Conservation (phyloP, 2,888 invertebrate genomes). For the Zootermopsis nevadensis region DNA sequence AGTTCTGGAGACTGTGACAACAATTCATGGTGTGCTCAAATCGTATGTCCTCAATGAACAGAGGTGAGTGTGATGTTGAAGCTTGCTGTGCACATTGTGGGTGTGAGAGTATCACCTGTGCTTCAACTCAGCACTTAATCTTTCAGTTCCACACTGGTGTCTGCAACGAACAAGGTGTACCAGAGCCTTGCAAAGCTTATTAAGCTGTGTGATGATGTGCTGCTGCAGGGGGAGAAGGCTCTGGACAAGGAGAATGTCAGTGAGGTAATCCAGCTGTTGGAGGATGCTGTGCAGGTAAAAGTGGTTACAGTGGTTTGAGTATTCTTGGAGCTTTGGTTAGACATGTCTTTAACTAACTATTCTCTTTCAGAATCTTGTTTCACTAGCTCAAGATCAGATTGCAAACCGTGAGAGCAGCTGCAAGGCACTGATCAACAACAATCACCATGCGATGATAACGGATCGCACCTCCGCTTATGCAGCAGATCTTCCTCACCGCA, state of each 20-base stretch:
- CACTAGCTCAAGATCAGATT: constrained; percentile 85
- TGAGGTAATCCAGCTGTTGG: constrained; percentile 76
- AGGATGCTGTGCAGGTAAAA: constrained; percentile 76
- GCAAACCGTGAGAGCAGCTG: constrained; percentile 67
- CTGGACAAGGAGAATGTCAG: constrained; percentile 73
- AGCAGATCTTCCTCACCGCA: constrained; percentile 67
- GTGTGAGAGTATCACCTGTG: neutral
- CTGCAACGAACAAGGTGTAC: constrained; percentile 88
- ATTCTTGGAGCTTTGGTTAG: no score
- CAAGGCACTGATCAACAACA: constrained; percentile 57
- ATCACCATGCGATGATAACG: constrained; percentile 50
- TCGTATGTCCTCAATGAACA: constrained; percentile 67
- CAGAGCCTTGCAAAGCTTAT: constrained; percentile 87
- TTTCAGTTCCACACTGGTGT: constrained; percentile 75
- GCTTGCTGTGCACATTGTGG: neutral
- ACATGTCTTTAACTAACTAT: constrained; percentile 30
- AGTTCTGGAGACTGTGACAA: constrained; percentile 91
- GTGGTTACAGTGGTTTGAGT: no score
- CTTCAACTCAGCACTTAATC: constrained; percentile 21
- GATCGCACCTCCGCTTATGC: constrained; percentile 54
- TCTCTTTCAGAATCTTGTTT: constrained; percentile 73
- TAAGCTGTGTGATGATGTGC: constrained; percentile 89
- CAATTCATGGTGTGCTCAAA: constrained; percentile 77
- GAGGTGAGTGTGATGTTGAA: constrained; percentile 60
- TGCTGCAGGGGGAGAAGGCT: constrained; percentile 78